Base-by-base conservation (phyloP, 2,888 invertebrate species). In the Yponomeuta sedellus region DNA sequence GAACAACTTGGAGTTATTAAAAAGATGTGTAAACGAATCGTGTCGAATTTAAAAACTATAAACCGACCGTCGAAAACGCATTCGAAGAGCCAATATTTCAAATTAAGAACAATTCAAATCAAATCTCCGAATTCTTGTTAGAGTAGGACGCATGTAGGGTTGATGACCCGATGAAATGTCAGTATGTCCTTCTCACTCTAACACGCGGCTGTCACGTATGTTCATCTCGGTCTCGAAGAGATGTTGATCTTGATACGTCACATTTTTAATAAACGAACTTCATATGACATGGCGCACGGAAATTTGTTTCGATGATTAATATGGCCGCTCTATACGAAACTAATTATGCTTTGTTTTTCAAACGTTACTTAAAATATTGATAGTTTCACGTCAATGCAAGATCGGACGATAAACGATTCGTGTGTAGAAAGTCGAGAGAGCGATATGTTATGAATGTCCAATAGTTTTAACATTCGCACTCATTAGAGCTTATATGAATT, bases 221-320 rank as follows among this genome's bases (percentile, higher is more conserved):
- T 72, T 77, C 75, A 79, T 89, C 85, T 77, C 83, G 71, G 79
- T 88, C 80, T 70, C 85, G 78, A 81, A 78, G 85, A 88, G 88
- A 90, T 89, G 89, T 88, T 90, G 91, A 91, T 91, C 91, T 91
- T 89, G 89, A 91, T 90, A 91, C 90, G 90, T 91, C 91, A 90
- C 85, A 88, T 89, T 91, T 91, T 91, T 91, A 90, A 91, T 90
- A 91, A 91, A 90, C 90, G 90, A 86, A 91, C 85, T 82, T 80
- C 80, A 85, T 89, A 89, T 89, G 89, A 89, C 89, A 89, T 83
- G 88, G 86, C 80, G 86, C 85, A 88, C 85, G 86, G 88, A 89
- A 89, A 88, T 90, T 88, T 86, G 87, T 88, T 88, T 82, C 82
- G 85, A 91, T 91, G 91, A 91, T 91, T 90, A 91, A 91, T 91